Conservation (phyloP, 1,140 invertebrate genomes). For the Euura lappo region DNA sequence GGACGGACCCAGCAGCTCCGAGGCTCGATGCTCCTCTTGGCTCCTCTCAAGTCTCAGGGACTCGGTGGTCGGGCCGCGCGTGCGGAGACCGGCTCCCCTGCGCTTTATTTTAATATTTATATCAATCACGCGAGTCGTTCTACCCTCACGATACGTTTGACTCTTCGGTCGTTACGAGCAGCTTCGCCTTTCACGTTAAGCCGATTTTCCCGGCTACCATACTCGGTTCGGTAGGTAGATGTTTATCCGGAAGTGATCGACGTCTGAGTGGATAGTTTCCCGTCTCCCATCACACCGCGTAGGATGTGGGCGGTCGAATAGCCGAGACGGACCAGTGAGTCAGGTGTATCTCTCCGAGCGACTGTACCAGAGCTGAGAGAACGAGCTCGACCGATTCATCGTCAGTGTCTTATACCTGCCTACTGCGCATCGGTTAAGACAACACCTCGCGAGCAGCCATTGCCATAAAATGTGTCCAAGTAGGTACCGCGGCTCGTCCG, state of each 20-base stretch:
- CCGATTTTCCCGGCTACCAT: too few relatives aligned
- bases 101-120: not conserved
- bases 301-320: slow-evolving; percentile 6
- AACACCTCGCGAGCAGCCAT: too few relatives aligned
- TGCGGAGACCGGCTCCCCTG: slow-evolving; percentile 18
- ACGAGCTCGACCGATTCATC: too few relatives aligned
- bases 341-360: not conserved
- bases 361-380: too few relatives aligned
- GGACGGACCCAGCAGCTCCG: not conserved
- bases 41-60: slow-evolving; percentile 10
- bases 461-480: too few relatives aligned
- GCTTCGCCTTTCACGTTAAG: too few relatives aligned
- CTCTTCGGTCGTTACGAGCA: not conserved
- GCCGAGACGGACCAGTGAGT: not conserved
- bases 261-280: not conserved
- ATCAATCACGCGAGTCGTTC: not conserved
- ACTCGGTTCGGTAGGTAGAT: not conserved
- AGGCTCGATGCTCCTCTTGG: not conserved
- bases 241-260: slow-evolving; percentile 10
- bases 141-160: not conserved
- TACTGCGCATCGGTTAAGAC: too few relatives aligned
- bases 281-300: not conserved
- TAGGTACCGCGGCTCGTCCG: not conserved
- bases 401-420: too few relatives aligned
- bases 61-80: slow-evolving; percentile 21